These are phyloP conservation scores for Trypoxylus dichotomus DNA, from an alignment of 1,140 invertebrate genomes.

Conservation along the genomic window DNA sequence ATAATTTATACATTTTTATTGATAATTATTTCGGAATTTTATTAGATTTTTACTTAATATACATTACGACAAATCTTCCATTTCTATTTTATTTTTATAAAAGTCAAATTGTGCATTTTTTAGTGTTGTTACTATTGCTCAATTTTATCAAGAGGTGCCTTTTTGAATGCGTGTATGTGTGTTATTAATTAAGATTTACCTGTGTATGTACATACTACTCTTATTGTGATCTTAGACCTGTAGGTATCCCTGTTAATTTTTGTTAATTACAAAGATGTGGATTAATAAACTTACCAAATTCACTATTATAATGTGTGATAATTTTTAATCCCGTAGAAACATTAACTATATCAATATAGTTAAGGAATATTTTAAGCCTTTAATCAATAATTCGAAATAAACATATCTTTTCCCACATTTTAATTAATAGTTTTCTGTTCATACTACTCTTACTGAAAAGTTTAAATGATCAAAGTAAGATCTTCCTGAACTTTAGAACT, in stretches of 20 bases:
- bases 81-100: slow-evolving; percentile 11
- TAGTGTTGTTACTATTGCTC: not conserved
- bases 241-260: slow-evolving; percentile 6
- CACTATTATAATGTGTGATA: not conserved
- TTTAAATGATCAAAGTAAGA: too few relatives aligned
- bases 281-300: slow-evolving; percentile 15
- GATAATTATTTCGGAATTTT: slow-evolving; percentile 12
- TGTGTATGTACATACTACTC: not conserved
- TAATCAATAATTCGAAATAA: too few relatives aligned
- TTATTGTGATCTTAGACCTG: slow-evolving; percentile 15
- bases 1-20: slow-evolving; percentile 22
- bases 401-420: too few relatives aligned
- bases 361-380: too few relatives aligned
- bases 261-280: slow-evolving; percentile 17
- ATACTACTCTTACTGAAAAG: too few relatives aligned
- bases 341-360: not conserved
- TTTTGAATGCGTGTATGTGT: slow-evolving; percentile 8
- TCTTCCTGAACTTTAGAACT: too few relatives aligned
- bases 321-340: not conserved
- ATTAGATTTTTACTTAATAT: slow-evolving; percentile 1
- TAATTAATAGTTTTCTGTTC: too few relatives aligned
- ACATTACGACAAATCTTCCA: not conserved
- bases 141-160: slow-evolving; percentile 20
- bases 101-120: slow-evolving; percentile 4
- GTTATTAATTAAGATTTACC: slow-evolving; percentile 9